Base-by-base conservation (phyloP, 2,797 vertebrate species). In the Anableps anableps region DNA sequence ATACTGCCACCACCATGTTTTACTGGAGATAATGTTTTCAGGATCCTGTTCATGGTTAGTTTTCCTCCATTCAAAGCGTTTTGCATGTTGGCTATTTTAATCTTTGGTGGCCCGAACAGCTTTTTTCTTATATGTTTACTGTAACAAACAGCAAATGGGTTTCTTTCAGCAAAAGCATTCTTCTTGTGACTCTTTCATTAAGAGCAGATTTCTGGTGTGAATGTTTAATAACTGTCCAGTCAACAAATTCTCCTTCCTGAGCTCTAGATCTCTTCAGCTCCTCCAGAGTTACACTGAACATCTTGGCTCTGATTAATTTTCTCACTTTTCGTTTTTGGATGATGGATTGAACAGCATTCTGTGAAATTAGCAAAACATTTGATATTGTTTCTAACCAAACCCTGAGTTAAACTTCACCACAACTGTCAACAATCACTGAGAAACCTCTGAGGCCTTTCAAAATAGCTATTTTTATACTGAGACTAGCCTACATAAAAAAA, bases 311-410 rank as follows among this genome's bases (percentile, higher is more conserved):
- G 36, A 13, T 68, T 4, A 68, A 41, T 19, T 17, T 16, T 68
- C 21, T 41, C 34, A 4, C 21, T 10, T 41, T 41, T 4, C 4
- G 23, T 11, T 41, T 23, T 41, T 41, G 21, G 10, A 26, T 26
- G 4, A 68, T 26, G 4, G 8, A 5, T 68, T 68, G 36, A 68
- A 68, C 21, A 66, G 64, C 23, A 8, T 38, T 66, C 14, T 41
- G 38, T 26, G 53, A 58, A 41, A 2, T 83, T 82, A 83, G 34
- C 48, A 53, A 58, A 41, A 55, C 47, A 75, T 72, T 31, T 70
- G 31, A 77, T 79, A 77, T 78, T 84, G 11, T 21, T 38, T 38
- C 17, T 66, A 21, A 62, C 5, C n/a, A 62, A 17, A 62, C 14
- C 13, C 58, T 31, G 58, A 62, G 29, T 31, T 17, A 31, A 23